phyloP scores from a whole-genome alignment of 1,140 invertebrate genomes.

The Drosophila pectinifera region DNA sequence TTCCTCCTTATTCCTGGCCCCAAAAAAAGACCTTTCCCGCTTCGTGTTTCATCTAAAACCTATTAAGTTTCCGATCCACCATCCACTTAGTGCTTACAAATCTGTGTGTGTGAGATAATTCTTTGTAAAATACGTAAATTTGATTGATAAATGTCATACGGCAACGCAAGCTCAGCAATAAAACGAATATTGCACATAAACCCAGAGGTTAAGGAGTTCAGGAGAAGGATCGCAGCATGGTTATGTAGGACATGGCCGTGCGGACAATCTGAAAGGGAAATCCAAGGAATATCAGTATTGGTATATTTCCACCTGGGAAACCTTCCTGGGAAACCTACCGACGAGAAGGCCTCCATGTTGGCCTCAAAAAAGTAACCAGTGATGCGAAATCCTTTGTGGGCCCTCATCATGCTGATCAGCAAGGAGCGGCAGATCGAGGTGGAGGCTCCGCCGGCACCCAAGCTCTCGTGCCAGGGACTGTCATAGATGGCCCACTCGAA shows the following conservation, averaged over 20 bases:
- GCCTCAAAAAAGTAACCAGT: constrained; percentile 64
- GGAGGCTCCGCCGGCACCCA: constrained; percentile 15
- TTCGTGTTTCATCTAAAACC: constrained; percentile 34
- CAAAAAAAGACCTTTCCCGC: not conserved
- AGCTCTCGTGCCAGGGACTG: constrained; percentile 45
- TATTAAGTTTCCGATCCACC: constrained; percentile 14
- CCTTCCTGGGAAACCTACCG: constrained; percentile 23
- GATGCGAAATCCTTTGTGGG: constrained; percentile 43
- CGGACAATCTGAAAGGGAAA: constrained; percentile 43
- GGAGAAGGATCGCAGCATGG: constrained; percentile 50
- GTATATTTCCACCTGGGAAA: not conserved
- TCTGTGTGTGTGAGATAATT: constrained; percentile 57
- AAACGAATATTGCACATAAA: constrained; percentile 73
- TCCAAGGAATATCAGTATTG: not conserved
- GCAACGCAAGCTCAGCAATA: constrained; percentile 74
- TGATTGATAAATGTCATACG: constrained; percentile 71
- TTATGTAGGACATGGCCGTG: constrained; percentile 60
- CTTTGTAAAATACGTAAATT: constrained; percentile 68
- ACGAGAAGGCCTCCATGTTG: constrained; percentile 56
- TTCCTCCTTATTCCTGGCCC: not conserved
- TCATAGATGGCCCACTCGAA: constrained; percentile 61
- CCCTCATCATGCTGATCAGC: constrained; percentile 58
- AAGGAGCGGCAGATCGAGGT: constrained; percentile 24
- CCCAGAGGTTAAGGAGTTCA: not conserved
- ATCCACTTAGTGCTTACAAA: constrained; percentile 54